These are phyloP conservation scores for Lateolabrax maculatus DNA, from an alignment of 2,797 vertebrate species.

Conservation along the genomic window DNA sequence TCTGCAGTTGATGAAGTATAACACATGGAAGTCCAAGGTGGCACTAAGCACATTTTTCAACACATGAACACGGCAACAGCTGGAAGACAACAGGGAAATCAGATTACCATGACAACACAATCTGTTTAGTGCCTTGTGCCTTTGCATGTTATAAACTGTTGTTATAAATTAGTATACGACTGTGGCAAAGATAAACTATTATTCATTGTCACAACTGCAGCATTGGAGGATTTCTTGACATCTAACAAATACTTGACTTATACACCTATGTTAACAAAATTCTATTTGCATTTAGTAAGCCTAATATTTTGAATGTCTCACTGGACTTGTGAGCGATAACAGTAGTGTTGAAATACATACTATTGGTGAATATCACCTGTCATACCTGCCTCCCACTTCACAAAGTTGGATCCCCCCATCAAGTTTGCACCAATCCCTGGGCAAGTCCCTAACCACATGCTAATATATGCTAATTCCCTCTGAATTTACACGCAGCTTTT, in stretches of 20 bases:
- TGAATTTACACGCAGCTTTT: slow-evolving; percentile 63
- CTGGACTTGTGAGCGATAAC: background rate
- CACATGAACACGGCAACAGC: slow-evolving; percentile 48
- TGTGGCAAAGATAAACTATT: slow-evolving; percentile 29
- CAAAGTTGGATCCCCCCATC: slow-evolving; percentile 25
- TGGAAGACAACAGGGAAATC: slow-evolving; percentile 70
- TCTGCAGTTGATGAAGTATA: background rate
- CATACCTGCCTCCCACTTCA: slow-evolving; percentile 32
- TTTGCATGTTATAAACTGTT: slow-evolving; percentile 51
- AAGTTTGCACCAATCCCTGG: slow-evolving; percentile 33
- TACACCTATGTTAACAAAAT: background rate
- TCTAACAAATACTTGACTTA: slow-evolving; percentile 17
- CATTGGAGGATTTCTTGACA: slow-evolving; percentile 11
- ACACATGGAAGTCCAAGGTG: slow-evolving; percentile 40
- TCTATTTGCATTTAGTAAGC: background rate
- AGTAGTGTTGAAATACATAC: background rate
- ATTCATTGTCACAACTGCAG: slow-evolving; percentile 9
- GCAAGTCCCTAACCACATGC: slow-evolving; percentile 61
- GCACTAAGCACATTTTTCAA: slow-evolving; percentile 48
- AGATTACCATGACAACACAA: slow-evolving; percentile 69
- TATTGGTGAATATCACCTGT: background rate
- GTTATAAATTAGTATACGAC: slow-evolving; percentile 50
- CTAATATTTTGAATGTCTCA: slow-evolving; percentile 6
- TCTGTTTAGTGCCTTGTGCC: slow-evolving; percentile 60
- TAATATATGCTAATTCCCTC: slow-evolving; percentile 73